Base-by-base conservation (phyloP, 2,888 invertebrate genomes). In the Endotricha flammealis region DNA sequence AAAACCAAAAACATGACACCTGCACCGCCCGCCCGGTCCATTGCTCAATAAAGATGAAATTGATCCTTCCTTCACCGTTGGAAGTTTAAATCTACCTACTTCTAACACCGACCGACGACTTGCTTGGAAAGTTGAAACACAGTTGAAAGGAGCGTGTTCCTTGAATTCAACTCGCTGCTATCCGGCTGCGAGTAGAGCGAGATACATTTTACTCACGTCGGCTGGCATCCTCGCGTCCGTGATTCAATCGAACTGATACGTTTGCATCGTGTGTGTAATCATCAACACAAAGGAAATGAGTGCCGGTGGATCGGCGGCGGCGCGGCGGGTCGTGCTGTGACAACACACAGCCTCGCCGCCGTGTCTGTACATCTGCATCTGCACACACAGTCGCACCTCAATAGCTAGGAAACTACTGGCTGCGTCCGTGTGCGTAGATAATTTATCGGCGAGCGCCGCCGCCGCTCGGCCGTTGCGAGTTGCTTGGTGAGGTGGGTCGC, bases 361-460 rank as follows among this genome's bases (percentile, higher is more conserved):
- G 36, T 46, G 42, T 42, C 41, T 51, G 48, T 51, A 48, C 53
- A 53, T 50, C 41, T 49, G 51, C 45, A 53, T 52, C 41, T 49
- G 51, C 44, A 53, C 52, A 61, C 51, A 56, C 51, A 48, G 50
- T 48, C 43, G 38, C 44, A 33, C 46, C 44, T 46, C 37, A 44
- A 50, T 32, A 38, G 12, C 38, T 50, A 61, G 49, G 43, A 46
- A 41, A 50, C 20, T 6, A 20, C 20, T 50, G 50, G 38, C 41
- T 36, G 16, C 45, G 41, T 46, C 45, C 44, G 66, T 75, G 69
- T 69, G 70, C 47, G 66, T 73, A 61, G 66, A 70, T 74, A 69
- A 74, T 75, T 75, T 75, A 77, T 70, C 59, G 62, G 48, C 53
- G 62, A 66, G 59, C 68, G 60, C 57, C 59, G 61, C 55, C 68